Evolutionary conservation across 2,888 invertebrate genomes (phyloP), one percentile per base, ranked within the genome.

Genomic region (Herminia tarsipennalis): DNA sequence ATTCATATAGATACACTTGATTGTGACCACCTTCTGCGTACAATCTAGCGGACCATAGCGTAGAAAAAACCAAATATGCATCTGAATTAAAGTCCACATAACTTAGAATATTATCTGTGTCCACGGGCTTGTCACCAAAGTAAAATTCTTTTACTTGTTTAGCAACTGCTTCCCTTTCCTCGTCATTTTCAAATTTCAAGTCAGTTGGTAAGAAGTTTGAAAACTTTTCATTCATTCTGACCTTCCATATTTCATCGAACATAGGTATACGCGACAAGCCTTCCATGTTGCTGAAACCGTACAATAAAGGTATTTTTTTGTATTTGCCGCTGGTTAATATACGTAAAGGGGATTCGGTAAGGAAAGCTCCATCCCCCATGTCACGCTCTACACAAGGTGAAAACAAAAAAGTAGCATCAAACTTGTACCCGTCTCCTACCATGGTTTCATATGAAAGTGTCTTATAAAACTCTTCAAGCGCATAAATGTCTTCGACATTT

Each of bases 41-140:
- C 3, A 76, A 28, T 9, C 70, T 66, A 0, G 70, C 51, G 0
- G 77, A 62, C 40, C 67, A 48, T 3, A 81, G 25, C 8, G 64
- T 64, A 1, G 76, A 50, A 43, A 68, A 70, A 0, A 54, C 50
- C 35, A 83, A 78, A 5, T 55, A 16, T 0, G 69, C 36, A 90
- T 94, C 90, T 2, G 76, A 56, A 28, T 73, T 78, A 27, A 65
- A 84, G 41, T 83, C 58, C 0, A 82, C 52, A 27, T 63, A 84
- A 2, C 36, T 37, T n/a, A 75, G 48, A 36, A 80, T 45, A 20
- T 57, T 72, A 0, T 70, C 55, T 3, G 66, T 56, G 1, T 32
- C 55, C 0, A 84, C 49, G 0, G 61, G 41, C 14, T 75, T 48
- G 1, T 71, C 45, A 2, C 75, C 80, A 55, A 81, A 82, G 50